Conservation (phyloP, 2,888 invertebrate species). For the Drosophila paranaensis region DNA sequence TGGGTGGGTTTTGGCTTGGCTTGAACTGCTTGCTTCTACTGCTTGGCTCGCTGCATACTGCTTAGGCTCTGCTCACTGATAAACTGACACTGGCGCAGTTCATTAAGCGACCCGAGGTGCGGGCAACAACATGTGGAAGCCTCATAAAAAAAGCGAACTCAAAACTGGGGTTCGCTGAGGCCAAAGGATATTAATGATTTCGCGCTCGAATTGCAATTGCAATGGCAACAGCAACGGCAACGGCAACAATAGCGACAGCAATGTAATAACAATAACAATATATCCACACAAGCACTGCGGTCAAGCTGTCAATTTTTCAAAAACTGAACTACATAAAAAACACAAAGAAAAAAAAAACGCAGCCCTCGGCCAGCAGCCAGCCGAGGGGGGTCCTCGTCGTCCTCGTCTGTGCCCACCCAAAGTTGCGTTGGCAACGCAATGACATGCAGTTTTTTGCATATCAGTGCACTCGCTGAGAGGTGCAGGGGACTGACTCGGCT, state of each 20-base stretch:
- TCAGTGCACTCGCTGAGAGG: constrained; percentile 65
- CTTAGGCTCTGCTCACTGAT: no score
- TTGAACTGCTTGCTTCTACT: background rate
- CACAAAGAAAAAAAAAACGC: constrained; percentile 37
- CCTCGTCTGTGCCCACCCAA: background rate
- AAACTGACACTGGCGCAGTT: constrained; percentile 38
- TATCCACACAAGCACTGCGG: constrained; percentile 74
- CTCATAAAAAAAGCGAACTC: constrained; percentile 63
- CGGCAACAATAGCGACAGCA: constrained; percentile 33
- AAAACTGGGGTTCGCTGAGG: constrained; percentile 27
- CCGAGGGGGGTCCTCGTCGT: constrained; percentile 15
- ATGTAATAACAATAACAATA: constrained; percentile 75
- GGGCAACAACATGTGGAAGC: constrained; percentile 59
- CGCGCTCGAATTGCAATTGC: constrained; percentile 82
- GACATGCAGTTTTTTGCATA: constrained; percentile 80
- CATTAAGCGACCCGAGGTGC: constrained; percentile 59
- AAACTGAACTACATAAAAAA: constrained; percentile 75
- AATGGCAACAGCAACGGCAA: constrained; percentile 74
- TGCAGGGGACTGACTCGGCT: background rate
- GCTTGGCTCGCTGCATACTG: no score
- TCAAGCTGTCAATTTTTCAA: constrained; percentile 82
- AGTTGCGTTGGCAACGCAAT: constrained; percentile 70
- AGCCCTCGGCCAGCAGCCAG: constrained; percentile 26
- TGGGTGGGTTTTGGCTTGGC: background rate
- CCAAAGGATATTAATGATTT: constrained; percentile 83